phyloP scores from a whole-genome alignment of 2,888 invertebrate species.

The Diogma glabrata region DNA sequence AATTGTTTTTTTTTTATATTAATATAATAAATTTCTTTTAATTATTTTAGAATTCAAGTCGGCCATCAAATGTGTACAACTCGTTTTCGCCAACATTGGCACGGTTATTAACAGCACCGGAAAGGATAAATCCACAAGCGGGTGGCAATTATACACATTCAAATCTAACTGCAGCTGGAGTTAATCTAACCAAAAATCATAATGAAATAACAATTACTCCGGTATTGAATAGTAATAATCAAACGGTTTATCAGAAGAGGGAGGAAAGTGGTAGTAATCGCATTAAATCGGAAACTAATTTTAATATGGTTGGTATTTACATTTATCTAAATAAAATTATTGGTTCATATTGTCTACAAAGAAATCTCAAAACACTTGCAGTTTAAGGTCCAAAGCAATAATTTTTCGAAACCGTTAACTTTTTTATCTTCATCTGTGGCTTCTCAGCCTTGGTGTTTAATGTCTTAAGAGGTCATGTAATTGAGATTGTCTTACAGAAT shows the following conservation, averaged over 20 bases:
- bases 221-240: conserved; percentile 29
- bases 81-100: conserved; percentile 61
- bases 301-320: conserved; percentile 1
- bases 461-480: too few species aligned
- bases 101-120: conserved; percentile 60
- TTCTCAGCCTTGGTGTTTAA: too few species aligned
- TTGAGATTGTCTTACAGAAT: too few species aligned
- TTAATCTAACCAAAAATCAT: conserved; percentile 38
- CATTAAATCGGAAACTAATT: background rate
- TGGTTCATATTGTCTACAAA: too few species aligned
- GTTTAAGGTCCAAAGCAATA: too few species aligned
- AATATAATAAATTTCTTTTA: conserved; percentile 6
- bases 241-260: conserved; percentile 18
- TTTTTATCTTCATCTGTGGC: too few species aligned
- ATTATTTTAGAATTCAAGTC: conserved; percentile 10
- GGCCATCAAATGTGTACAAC: conserved; percentile 15
- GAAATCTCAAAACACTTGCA: too few species aligned
- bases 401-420: too few species aligned
- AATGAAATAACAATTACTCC: conserved; percentile 52
- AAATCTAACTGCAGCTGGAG: conserved; percentile 16
- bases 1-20: conserved; percentile 9
- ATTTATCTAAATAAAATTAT: too few species aligned
- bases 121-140: conserved; percentile 26
- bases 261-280: background rate
- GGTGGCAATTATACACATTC: conserved; percentile 9